A percentile compares a stretch with the other conserved stretches of the same genome.
phyloP scores from a whole-genome alignment of 2,888 invertebrate species.

The Melangyna quadrimaculata region DNA sequence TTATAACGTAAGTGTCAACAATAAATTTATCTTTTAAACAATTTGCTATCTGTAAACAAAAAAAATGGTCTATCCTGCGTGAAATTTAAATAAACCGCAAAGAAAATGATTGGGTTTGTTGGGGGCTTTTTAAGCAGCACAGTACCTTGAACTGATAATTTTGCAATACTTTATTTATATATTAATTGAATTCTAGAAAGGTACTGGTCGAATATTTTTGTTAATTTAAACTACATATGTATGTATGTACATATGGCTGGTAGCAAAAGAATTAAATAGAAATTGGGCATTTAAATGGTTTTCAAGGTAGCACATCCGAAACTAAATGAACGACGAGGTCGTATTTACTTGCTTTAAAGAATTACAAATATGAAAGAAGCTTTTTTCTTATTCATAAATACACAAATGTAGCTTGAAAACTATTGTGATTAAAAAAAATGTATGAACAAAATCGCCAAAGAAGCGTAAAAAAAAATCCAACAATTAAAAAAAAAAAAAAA shows the following conservation, averaged over 20 bases:
- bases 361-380: too few relatives aligned
- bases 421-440: too few relatives aligned
- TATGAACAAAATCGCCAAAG: too few relatives aligned
- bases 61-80: too few relatives aligned
- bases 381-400: too few relatives aligned
- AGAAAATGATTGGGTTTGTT: background rate
- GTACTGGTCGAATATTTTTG: background rate
- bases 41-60: background rate
- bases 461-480: too few relatives aligned
- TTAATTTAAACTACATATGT: background rate
- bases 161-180: conserved; percentile 23
- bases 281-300: conserved; percentile 30
- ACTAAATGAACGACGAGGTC: background rate
- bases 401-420: too few relatives aligned
- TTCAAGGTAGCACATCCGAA: background rate
- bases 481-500: too few relatives aligned
- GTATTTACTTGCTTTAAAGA: background rate
- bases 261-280: conserved; percentile 39
- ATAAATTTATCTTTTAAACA: background rate
- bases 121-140: background rate
- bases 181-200: conserved; percentile 23
- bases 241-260: too few relatives aligned
- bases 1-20: conserved; percentile 67
- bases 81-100: background rate
- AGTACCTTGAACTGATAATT: background rate